Evolutionary conservation across 1,140 invertebrate species (phyloP), one percentile per base, ranked within the genome.

Genomic region (Dreissena rostriformis): DNA sequence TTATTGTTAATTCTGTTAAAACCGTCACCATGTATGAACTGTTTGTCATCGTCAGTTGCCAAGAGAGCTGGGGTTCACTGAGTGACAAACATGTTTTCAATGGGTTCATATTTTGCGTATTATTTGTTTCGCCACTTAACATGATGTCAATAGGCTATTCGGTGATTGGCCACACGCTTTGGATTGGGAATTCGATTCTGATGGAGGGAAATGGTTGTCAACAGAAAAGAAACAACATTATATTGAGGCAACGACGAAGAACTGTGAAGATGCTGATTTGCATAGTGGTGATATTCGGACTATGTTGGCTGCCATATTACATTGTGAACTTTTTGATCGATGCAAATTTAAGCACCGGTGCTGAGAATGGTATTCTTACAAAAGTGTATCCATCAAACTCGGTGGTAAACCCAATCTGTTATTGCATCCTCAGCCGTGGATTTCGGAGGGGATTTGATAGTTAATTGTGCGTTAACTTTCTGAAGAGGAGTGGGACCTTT

Each of bases 61-160:
- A 39, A 39, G 39, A 39, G 8, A 39, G 39, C 8, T 39, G 39
- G 39, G 39, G 39, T 39, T 39, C 39, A 39, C 39, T 39, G 8
- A 39, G 4, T 39, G 39, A 39, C 39, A 39, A 39, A 39, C 39
- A 39, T 39, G 39, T 39, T 39, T 39, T 39, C 39, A 39, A 39
- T 8, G 39, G 39, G 39, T 39, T 39, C 8, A 39, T 39, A 39
- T 39, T 39, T 39, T 39, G 39, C 8, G 39, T 8, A 39, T 95
- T 97, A 4, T 98, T 97, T 92, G 94, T 95, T 86, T 93, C 96
- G 14, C 97, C 97, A 0, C 92, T 98, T 15, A 86, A 96, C 5
- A 95, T 97, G 88, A 98, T 98, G 96, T 95, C 95, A 39, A 93
- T 97, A 4, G 96, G 97, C 0, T 98, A 98, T 92, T 96, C 95